These are phyloP conservation scores for Mobula birostris DNA, from an alignment of 2,113 vertebrate genomes.

Conservation along the genomic window DNA sequence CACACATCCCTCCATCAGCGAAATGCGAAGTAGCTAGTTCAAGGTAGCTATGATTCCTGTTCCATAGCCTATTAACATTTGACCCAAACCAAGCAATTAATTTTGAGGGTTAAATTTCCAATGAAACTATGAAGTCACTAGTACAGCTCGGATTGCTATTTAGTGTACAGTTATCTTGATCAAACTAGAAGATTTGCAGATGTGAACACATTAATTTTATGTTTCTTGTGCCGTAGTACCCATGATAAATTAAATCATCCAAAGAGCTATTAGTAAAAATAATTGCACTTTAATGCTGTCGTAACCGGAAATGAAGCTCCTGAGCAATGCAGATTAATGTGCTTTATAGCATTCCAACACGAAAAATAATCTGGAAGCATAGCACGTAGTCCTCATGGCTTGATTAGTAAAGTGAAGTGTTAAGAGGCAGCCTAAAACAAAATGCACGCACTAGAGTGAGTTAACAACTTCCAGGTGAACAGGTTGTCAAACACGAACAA, in stretches of 20 bases:
- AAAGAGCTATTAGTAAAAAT: neutral
- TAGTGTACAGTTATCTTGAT: neutral
- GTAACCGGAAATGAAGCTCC: neutral
- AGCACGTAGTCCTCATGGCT: neutral
- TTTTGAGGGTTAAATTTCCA: too few relatives aligned
- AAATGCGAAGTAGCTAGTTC: too few relatives aligned
- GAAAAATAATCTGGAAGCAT: neutral
- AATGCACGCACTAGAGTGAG: neutral
- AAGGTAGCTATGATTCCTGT: too few relatives aligned
- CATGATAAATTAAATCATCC: neutral
- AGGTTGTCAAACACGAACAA: neutral
- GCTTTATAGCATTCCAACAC: neutral
- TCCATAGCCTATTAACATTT: too few relatives aligned
- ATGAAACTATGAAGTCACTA: neutral
- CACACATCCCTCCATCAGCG: too few relatives aligned
- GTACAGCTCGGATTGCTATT: neutral
- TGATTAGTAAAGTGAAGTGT: neutral
- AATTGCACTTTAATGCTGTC: neutral
- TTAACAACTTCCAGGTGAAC: neutral
- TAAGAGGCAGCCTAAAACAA: neutral
- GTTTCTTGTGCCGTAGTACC: neutral
- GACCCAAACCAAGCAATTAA: too few relatives aligned
- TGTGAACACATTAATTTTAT: neutral
- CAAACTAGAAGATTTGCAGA: neutral
- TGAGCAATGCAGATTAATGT: neutral